phyloP scores from a whole-genome alignment of 2,888 invertebrate genomes.

The Alloplasta piceator region DNA sequence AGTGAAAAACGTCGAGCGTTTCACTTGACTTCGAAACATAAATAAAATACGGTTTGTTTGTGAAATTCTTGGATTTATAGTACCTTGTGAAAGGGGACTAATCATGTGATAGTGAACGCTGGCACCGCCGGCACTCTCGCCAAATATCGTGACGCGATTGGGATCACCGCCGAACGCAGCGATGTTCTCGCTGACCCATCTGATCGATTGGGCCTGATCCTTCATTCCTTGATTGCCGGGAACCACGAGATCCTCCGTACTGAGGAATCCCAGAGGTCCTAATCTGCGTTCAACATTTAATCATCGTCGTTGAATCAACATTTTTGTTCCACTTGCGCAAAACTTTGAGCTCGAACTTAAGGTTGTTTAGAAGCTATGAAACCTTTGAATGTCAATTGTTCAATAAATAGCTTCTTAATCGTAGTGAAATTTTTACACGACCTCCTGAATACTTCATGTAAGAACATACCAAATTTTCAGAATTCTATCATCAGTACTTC shows the following conservation, averaged over 20 bases:
- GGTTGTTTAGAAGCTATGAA: too few relatives aligned
- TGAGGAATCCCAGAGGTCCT: conserved; percentile 87
- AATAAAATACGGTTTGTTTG: background rate
- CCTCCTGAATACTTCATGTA: too few relatives aligned
- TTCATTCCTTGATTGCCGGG: conserved; percentile 89
- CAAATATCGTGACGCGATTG: conserved; percentile 87
- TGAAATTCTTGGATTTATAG: conserved; percentile 18
- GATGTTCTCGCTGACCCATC: conserved; percentile 87
- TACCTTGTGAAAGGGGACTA: conserved; percentile 86
- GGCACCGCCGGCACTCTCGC: conserved; percentile 89
- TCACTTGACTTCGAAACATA: background rate
- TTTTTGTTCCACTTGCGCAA: too few relatives aligned
- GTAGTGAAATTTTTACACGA: too few relatives aligned
- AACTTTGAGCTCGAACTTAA: too few relatives aligned
- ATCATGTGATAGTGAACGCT: conserved; percentile 89
- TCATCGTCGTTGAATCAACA: background rate
- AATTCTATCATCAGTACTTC: too few relatives aligned
- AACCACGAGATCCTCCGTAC: conserved; percentile 87
- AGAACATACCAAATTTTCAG: too few relatives aligned
- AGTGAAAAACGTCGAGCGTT: conserved; percentile 22
- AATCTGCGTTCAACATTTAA: conserved; percentile 74
- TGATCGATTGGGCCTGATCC: conserved; percentile 87
- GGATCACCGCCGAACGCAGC: conserved; percentile 87
- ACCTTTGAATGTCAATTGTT: too few relatives aligned
- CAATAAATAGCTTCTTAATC: too few relatives aligned